These are phyloP conservation scores for Masnerella sp. DNA, from an alignment of 2,888 invertebrate genomes.

Conservation along the genomic window DNA sequence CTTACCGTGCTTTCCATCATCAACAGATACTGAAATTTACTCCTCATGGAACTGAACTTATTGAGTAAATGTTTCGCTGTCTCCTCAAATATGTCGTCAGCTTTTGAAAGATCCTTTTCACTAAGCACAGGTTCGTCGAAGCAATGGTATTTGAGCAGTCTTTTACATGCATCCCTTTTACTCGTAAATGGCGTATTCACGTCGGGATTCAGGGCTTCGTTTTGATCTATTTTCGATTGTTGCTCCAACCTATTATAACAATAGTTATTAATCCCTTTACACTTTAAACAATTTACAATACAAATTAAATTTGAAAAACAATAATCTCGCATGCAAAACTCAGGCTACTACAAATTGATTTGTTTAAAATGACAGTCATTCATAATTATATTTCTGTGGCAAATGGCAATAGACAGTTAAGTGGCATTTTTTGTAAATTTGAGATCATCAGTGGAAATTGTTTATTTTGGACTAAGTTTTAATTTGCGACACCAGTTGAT, in stretches of 20 bases:
- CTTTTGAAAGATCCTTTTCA: conserved; percentile 83
- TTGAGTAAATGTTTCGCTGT: conserved; percentile 84
- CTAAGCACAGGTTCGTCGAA: conserved; percentile 83
- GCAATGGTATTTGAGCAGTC: conserved; percentile 87
- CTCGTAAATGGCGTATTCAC: conserved; percentile 84
- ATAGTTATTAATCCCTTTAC: no score
- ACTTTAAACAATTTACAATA: no score
- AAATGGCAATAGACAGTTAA: no score
- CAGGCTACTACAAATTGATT: no score
- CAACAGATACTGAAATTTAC: conserved; percentile 85
- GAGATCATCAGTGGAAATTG: no score
- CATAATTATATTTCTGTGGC: no score
- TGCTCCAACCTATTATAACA: conserved; percentile 83
- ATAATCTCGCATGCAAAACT: no score
- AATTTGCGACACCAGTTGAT: no score
- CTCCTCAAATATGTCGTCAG: conserved; percentile 84
- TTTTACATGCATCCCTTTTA: conserved; percentile 86
- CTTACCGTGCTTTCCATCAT: conserved; percentile 89
- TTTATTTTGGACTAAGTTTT: no score
- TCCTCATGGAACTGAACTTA: conserved; percentile 82
- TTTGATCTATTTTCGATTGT: conserved; percentile 86
- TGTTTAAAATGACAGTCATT: no score
- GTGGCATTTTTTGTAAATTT: no score
- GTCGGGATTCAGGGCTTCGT: conserved; percentile 86
- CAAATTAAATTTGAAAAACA: no score